Evolutionary conservation across 2,113 vertebrate genomes (phyloP).

Genomic region (Prochilodus magdalenae): DNA sequence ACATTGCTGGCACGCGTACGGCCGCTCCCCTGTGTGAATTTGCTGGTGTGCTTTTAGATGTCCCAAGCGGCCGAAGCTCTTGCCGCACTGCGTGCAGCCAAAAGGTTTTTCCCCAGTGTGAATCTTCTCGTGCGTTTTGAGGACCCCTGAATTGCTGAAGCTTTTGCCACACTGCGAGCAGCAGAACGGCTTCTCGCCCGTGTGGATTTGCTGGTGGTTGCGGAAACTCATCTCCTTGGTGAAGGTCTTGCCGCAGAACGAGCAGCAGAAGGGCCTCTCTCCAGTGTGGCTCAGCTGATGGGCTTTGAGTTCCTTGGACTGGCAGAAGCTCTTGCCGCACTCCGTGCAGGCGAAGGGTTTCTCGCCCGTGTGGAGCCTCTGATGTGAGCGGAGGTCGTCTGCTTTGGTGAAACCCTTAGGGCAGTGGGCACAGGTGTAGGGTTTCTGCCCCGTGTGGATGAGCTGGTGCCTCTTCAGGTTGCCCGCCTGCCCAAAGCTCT

Average conservation of each 20-base stretch:
- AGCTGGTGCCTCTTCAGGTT: conserved; percentile 81
- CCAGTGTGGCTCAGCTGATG: conserved; percentile 79
- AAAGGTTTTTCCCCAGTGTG: conserved; percentile 78
- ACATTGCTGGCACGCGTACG: conserved; percentile 74
- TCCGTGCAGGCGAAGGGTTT: conserved; percentile 75
- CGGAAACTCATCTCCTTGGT: conserved; percentile 75
- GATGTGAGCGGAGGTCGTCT: conserved; percentile 78
- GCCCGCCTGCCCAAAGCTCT: conserved; percentile 80
- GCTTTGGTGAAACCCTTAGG: conserved; percentile 82
- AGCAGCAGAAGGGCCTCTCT: conserved; percentile 74
- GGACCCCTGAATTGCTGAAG: conserved; percentile 80
- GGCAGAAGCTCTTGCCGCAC: conserved; percentile 78
- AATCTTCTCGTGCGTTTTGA: conserved; percentile 82
- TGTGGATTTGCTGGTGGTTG: conserved; percentile 80
- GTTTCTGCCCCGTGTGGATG: conserved; percentile 82
- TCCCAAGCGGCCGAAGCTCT: conserved; percentile 80
- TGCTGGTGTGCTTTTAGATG: conserved; percentile 84
- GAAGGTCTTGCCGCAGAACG: conserved; percentile 80
- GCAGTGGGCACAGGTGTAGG: conserved; percentile 79
- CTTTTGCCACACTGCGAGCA: conserved; percentile 79
- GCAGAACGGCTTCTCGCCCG: conserved; percentile 72
- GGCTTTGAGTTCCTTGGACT: conserved; percentile 77
- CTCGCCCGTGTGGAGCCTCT: conserved; percentile 80
- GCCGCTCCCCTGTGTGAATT: conserved; percentile 80
- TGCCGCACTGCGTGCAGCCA: conserved; percentile 81